Evolutionary conservation across 2,888 invertebrate genomes (phyloP), one percentile per base, ranked within the genome.

Genomic region (Bruchidius siliquastri): DNA sequence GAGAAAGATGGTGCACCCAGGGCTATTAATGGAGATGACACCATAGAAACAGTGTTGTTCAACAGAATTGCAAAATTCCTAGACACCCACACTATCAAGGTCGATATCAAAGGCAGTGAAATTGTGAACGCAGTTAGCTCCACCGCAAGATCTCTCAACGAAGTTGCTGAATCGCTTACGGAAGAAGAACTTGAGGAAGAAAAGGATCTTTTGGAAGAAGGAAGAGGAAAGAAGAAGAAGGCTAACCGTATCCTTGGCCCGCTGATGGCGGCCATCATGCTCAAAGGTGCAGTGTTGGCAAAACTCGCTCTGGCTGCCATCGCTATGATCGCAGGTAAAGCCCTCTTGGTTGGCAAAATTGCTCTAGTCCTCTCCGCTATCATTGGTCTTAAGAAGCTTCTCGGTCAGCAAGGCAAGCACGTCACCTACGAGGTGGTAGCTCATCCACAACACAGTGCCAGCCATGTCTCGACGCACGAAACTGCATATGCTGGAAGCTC

Each of bases 401-500:
- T 95, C 78, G 92, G 92, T 72, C 86, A 94, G 79, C 92, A 94
- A 87, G 86, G 86, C 30, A 95, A 95, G 84, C 94, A 94, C 83
- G 95, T 95, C 77, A 95, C 95, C 3, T 95, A 95, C 84, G 95
- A 95, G 84, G 95, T 95, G 66, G 94, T 95, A 0, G 91, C 94
- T 0, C 95, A 95, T 85, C 94, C 95, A 72, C 94, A 94, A 82
- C 94, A 94, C 85, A 89, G 91, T 76, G 88, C 91, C 78, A 90
- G 91, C 82, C 91, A 92, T 83, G 90, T 91, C 76, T 90, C 91
- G 75, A 92, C 93, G 78, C 91, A 92, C 81, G 93, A 94, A 75
- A 87, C 89, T 32, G 88, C 87, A 73, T 89, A 89, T 79, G 88
- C 89, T 74, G 81, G 80, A 18, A 77, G 81, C 72, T 78, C 80